A percentile compares a stretch with the other conserved stretches of the same genome.
Conservation (phyloP, 2,797 vertebrate genomes). For the Pangasius sanitwongsei region DNA sequence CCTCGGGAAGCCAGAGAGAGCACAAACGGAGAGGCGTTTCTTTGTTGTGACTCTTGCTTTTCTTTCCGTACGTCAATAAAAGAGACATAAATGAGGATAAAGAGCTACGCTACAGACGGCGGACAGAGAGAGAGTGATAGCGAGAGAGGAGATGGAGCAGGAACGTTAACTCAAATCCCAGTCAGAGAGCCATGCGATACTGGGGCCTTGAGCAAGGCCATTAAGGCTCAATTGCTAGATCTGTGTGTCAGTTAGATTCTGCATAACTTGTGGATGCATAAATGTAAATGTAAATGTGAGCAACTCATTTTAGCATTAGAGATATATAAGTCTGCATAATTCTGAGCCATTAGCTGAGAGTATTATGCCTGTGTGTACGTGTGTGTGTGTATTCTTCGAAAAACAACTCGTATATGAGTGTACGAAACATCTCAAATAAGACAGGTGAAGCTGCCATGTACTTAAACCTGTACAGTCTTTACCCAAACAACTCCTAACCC, state of each 20-base stretch:
- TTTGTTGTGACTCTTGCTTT: neutral
- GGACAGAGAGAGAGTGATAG: neutral
- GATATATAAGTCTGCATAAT: neutral
- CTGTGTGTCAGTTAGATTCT: neutral
- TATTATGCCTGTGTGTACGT: neutral
- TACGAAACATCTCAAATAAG: neutral
- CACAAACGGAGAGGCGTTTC: neutral
- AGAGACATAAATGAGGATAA: conserved; percentile 18
- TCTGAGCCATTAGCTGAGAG: neutral
- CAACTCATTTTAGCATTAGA: neutral
- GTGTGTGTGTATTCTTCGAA: neutral
- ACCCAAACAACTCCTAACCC: neutral
- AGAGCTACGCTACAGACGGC: neutral
- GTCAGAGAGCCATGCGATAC: neutral
- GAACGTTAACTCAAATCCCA: neutral
- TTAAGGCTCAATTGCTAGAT: neutral
- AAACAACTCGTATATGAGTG: neutral
- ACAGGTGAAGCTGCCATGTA: neutral
- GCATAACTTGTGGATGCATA: neutral
- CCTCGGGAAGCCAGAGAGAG: neutral
- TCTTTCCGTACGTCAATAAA: conserved; percentile 20
- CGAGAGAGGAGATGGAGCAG: neutral
- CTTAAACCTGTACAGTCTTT: neutral
- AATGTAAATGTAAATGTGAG: conserved; percentile 18
- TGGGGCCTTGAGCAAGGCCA: neutral